Evolutionary conservation across 2,113 vertebrate species (phyloP), one percentile per base, ranked within the genome.

Genomic region (Andinoacara biseriatus): DNA sequence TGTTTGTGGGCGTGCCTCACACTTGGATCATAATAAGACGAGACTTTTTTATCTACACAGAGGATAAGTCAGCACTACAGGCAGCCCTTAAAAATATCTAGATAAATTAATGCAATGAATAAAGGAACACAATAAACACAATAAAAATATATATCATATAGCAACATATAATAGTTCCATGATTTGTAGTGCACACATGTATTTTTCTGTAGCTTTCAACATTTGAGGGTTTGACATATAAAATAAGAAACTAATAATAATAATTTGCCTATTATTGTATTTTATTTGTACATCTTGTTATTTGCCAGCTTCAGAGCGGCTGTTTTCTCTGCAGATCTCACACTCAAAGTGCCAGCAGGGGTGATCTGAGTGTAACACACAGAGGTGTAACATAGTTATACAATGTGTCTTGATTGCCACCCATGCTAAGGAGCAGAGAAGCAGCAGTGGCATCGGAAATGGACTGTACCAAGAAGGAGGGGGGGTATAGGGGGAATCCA

Each of bases 391-490:
- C 91, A 89, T 90, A 90, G 90, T 90, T 86, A 75, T 78, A 87
- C 83, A 87, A 81, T 78, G 90, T 93, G 92, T 90, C 92, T 93
- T 89, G 85, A 91, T 90, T 89, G 63, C 85, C 85, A 81, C 86
- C 91, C 76, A 84, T 89, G 92, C 88, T 91, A 88, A 90, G 85
- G 67, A 91, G 78, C 81, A 83, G 84, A 90, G 83, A 74, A 92
- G 74, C 81, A 85, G 87, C 86, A 77, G 88, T 84, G 88, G 80
- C 52, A 86, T 93, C 89, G 94, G 93, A 95, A 94, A 85, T 92
- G 94, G 96, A 94, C 90, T 82, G 88, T 94, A 95, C 95, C 95
- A 96, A 91, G 14, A 10, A 0, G 22, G 8, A 43, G 86, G 49
- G 86, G 61, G 78, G 80, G 3, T 1, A 11, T 4, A 2, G 10